phyloP scores from a whole-genome alignment of 2,797 vertebrate genomes.

The Chiroxiphia lanceolata region DNA sequence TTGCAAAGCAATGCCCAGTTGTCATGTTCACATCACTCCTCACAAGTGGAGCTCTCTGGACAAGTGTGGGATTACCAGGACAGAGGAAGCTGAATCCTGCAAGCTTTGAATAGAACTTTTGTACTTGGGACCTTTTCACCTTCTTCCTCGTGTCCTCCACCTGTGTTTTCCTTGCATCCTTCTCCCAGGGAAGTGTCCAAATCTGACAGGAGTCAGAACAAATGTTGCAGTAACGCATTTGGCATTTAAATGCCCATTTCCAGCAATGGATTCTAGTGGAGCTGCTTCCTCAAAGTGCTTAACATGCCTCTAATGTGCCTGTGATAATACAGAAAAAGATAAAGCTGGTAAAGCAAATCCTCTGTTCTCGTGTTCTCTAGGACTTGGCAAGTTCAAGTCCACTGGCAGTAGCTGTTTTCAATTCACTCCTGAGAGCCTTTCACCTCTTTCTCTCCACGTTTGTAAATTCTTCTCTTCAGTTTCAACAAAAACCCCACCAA shows the following conservation, averaged over 20 bases:
- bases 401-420: not conserved
- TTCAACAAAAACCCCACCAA: not conserved
- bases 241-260: not conserved
- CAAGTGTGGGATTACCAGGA: not conserved
- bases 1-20: not conserved
- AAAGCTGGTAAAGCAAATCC: not conserved
- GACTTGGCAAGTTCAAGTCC: not conserved
- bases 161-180: not conserved
- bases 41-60: not conserved
- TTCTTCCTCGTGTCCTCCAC: not conserved
- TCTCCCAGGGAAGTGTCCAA: not conserved
- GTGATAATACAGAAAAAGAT: not conserved
- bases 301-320: not conserved
- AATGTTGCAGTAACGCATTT: not conserved
- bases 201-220: not conserved
- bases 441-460: not conserved
- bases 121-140: not conserved
- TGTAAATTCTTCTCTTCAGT: not conserved
- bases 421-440: not conserved
- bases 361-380: not conserved
- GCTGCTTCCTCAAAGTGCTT: not conserved
- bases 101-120: not conserved
- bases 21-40: not conserved
- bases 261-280: not conserved
- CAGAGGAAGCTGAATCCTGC: not conserved